Evolutionary conservation across 1,140 invertebrate genomes (phyloP).

Genomic region (Drosophila watanabei): DNA sequence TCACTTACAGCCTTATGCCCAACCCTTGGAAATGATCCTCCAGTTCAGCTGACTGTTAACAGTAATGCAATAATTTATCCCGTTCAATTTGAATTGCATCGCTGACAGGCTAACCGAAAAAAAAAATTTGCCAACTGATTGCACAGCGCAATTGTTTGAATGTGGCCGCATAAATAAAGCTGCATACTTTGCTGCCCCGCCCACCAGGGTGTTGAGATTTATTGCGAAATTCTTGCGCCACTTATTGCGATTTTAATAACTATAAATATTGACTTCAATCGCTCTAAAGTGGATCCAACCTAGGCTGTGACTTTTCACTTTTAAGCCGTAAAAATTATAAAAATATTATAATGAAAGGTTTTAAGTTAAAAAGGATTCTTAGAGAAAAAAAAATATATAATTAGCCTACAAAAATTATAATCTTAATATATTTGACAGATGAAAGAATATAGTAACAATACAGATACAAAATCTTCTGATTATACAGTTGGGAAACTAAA

Average conservation of each 20-base stretch:
- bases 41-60: conserved; percentile 62
- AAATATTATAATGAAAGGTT: neutral
- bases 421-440: neutral
- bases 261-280: conserved; percentile 21
- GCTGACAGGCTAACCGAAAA: conserved; percentile 60
- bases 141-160: conserved; percentile 63
- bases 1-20: conserved; percentile 6
- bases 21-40: neutral
- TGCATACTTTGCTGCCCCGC: conserved; percentile 55
- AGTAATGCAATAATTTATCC: conserved; percentile 77
- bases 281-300: neutral
- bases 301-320: neutral
- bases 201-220: conserved; percentile 47
- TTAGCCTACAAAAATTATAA: too few relatives aligned
- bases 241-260: conserved; percentile 50
- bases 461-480: too few relatives aligned
- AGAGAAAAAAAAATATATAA: too few relatives aligned
- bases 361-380: too few relatives aligned
- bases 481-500: neutral
- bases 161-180: conserved; percentile 61
- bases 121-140: conserved; percentile 67
- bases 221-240: conserved; percentile 60
- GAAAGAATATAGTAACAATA: neutral
- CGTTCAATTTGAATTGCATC: conserved; percentile 66
- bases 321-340: neutral